phyloP scores from a whole-genome alignment of 1,140 invertebrate species.

The Drosophila trapezifrons region DNA sequence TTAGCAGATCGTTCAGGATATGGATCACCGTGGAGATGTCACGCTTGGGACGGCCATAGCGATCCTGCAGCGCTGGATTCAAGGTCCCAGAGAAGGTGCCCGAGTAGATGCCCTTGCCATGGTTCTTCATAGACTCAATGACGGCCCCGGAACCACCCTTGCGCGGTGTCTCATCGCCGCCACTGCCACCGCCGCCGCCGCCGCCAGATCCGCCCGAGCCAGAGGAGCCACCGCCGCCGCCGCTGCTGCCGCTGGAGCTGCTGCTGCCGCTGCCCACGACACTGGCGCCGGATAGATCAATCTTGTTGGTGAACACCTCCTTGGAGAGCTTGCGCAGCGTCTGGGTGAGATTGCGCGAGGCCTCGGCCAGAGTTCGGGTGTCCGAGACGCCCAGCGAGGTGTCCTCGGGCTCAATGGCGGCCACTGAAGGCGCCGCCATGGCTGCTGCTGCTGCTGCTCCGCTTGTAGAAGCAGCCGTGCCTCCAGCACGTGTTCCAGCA shows the following conservation, averaged over 20 bases:
- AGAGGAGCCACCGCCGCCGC: background rate
- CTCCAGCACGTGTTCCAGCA: conserved; percentile 1
- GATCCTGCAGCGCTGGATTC: conserved; percentile 96
- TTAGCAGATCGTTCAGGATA: conserved; percentile 96
- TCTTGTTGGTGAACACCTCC: conserved; percentile 90
- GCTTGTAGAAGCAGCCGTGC: conserved; percentile 22
- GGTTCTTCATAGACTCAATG: conserved; percentile 96
- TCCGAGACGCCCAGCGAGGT: conserved; percentile 85
- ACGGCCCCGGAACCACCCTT: conserved; percentile 91
- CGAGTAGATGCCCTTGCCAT: conserved; percentile 95
- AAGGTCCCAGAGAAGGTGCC: conserved; percentile 94
- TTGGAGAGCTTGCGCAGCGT: conserved; percentile 95
- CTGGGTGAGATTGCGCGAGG: conserved; percentile 95
- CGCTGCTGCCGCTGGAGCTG: conserved; percentile 56
- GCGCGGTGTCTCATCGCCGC: conserved; percentile 84
- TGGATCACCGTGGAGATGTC: conserved; percentile 98
- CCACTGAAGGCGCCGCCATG: conserved; percentile 9
- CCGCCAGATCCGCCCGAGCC: conserved; percentile 5
- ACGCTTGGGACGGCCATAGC: conserved; percentile 93
- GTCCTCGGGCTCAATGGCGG: conserved; percentile 45
- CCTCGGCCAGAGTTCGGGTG: conserved; percentile 92
- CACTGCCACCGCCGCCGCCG: background rate
- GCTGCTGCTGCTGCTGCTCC: conserved; percentile 30
- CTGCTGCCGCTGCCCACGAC: conserved; percentile 76
- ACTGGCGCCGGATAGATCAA: conserved; percentile 84